Conservation (phyloP, 2,113 vertebrate genomes). For the Glaucidium brasilianum region DNA sequence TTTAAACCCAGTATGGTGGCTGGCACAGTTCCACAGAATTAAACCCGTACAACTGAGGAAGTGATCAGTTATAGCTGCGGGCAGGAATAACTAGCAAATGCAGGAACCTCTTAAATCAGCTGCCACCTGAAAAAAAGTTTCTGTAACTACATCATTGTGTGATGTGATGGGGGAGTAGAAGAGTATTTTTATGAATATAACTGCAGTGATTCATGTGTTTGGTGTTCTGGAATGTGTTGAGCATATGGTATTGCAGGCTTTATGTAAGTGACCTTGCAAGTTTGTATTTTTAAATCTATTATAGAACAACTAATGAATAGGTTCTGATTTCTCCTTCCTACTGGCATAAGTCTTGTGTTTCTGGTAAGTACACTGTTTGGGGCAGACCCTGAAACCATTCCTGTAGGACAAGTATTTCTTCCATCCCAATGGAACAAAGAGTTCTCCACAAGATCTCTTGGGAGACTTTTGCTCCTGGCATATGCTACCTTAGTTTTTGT, state of each 20-base stretch:
- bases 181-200: conserved; percentile 68
- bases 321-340: conserved; percentile 34
- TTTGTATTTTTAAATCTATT: conserved; percentile 63
- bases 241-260: conserved; percentile 57
- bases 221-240: conserved; percentile 66
- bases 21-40: not conserved
- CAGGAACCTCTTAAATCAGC: conserved; percentile 10
- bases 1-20: not conserved
- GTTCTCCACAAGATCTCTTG: not conserved
- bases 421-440: not conserved
- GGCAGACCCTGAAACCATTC: not conserved
- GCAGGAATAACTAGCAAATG: not conserved
- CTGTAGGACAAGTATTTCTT: not conserved
- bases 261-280: conserved; percentile 63
- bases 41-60: not conserved
- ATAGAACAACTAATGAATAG: conserved; percentile 58
- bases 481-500: not conserved
- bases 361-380: not conserved
- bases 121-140: conserved; percentile 34
- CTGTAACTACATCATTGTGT: conserved; percentile 24
- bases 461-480: not conserved
- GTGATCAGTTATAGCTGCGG: not conserved
- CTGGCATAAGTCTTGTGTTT: not conserved
- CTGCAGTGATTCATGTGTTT: conserved; percentile 68
- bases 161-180: conserved; percentile 57